Evolutionary conservation across 2,113 vertebrate species (phyloP).

Genomic region (Mixornis gularis): DNA sequence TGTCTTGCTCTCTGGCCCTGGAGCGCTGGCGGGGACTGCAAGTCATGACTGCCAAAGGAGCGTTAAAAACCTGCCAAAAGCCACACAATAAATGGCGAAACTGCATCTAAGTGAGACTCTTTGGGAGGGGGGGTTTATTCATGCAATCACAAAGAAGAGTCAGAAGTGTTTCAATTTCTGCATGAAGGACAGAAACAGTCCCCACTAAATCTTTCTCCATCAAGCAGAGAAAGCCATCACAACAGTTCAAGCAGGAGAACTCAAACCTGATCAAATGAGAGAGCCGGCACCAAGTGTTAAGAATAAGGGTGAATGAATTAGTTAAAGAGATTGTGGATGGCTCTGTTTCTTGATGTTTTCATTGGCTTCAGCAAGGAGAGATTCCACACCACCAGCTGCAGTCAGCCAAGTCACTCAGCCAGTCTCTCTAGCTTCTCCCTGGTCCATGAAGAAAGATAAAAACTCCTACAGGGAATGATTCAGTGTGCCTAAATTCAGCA

Average conservation of each 20-base stretch:
- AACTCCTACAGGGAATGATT: background rate
- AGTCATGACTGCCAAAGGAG: background rate
- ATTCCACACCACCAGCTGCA: background rate
- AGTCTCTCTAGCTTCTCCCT: background rate
- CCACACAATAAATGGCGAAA: constrained; percentile 1
- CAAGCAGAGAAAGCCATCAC: background rate
- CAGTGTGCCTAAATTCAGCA: background rate
- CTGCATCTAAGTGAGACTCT: background rate
- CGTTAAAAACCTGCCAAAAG: background rate
- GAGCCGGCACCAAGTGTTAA: background rate
- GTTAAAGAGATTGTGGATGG: background rate
- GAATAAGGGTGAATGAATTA: background rate
- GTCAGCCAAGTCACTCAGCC: background rate
- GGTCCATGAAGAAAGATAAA: background rate
- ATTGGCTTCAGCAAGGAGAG: background rate
- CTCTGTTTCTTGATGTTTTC: background rate
- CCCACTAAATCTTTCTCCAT: background rate
- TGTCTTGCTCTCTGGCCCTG: background rate
- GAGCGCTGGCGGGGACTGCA: accelerated
- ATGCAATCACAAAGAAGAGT: background rate
- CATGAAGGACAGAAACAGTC: background rate
- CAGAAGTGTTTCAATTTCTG: background rate
- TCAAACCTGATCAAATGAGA: background rate
- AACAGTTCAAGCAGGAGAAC: background rate
- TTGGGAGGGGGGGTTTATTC: background rate